Evolutionary conservation across 2,797 vertebrate species (phyloP).

Genomic region (Sebastes itinus): DNA sequence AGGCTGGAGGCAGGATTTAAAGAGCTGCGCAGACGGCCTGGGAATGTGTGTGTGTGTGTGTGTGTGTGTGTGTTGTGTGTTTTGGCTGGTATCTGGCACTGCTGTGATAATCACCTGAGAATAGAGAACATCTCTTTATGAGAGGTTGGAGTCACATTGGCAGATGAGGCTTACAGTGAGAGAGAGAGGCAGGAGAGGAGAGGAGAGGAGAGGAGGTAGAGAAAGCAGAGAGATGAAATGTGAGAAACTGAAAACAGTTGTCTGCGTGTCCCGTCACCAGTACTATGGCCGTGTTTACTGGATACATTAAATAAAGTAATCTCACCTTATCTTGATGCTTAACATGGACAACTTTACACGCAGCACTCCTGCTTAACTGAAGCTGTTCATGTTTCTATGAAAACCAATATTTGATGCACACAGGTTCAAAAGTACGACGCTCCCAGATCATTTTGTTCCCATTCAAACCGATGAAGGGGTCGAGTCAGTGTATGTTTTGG

Average conservation of each 20-base stretch:
- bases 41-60: slow-evolving; percentile 11
- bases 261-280: background rate
- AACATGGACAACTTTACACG: background rate
- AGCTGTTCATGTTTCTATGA: no score
- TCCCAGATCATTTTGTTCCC: background rate
- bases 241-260: background rate
- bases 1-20: slow-evolving; percentile 67
- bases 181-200: background rate
- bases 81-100: slow-evolving; percentile 14
- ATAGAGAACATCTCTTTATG: slow-evolving; percentile 65
- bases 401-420: background rate
- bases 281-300: background rate
- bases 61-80: slow-evolving; percentile 6
- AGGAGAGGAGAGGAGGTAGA: background rate
- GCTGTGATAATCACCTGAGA: slow-evolving; percentile 62
- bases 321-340: background rate
- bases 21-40: slow-evolving; percentile 12
- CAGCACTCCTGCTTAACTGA: no score
- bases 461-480: no score
- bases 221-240: background rate
- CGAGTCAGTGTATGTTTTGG: no score
- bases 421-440: background rate
- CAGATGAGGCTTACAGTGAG: slow-evolving; percentile 23
- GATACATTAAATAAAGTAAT: background rate
- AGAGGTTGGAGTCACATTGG: slow-evolving; percentile 35